These are phyloP conservation scores for Boleophthalmus pectinirostris DNA, from an alignment of 2,113 vertebrate species.

Conservation along the genomic window DNA sequence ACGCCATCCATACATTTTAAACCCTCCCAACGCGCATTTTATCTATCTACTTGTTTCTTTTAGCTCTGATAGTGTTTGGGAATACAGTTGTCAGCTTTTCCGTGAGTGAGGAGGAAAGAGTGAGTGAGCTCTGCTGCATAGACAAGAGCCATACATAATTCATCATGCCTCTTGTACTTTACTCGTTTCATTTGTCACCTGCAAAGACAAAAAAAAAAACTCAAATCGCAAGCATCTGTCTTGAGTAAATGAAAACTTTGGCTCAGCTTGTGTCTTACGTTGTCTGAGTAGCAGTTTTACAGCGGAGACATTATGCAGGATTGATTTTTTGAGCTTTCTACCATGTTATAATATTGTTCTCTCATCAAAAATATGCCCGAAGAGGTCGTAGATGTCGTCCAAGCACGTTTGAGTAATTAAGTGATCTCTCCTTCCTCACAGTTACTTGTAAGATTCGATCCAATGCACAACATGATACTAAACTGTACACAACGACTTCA, in stretches of 20 bases:
- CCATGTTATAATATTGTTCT: too few relatives aligned
- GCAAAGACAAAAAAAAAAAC: slow-evolving; percentile 22
- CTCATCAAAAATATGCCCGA: too few relatives aligned
- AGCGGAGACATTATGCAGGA: neutral
- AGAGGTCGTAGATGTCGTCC: too few relatives aligned
- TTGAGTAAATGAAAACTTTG: slow-evolving; percentile 37
- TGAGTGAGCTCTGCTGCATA: neutral
- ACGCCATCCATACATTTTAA: slow-evolving; percentile 3
- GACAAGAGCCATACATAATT: slow-evolving; percentile 22
- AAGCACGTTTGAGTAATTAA: too few relatives aligned
- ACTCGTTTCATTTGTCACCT: slow-evolving; percentile 41
- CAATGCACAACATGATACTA: too few relatives aligned
- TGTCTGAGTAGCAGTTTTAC: slow-evolving; percentile 38
- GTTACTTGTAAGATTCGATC: too few relatives aligned
- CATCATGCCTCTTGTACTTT: slow-evolving; percentile 18
- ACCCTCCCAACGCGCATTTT: slow-evolving; percentile 2
- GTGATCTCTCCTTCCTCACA: too few relatives aligned
- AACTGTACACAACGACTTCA: too few relatives aligned
- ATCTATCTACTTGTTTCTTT: slow-evolving; percentile 1
- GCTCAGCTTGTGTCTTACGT: slow-evolving; percentile 33
- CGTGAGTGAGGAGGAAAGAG: neutral
- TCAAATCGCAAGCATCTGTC: slow-evolving; percentile 31
- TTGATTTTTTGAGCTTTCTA: too few relatives aligned
- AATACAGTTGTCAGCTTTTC: slow-evolving; percentile 17
- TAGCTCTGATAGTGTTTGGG: neutral